phyloP scores from a whole-genome alignment of 2,888 invertebrate genomes.

The Pristionchus entomophagus region DNA sequence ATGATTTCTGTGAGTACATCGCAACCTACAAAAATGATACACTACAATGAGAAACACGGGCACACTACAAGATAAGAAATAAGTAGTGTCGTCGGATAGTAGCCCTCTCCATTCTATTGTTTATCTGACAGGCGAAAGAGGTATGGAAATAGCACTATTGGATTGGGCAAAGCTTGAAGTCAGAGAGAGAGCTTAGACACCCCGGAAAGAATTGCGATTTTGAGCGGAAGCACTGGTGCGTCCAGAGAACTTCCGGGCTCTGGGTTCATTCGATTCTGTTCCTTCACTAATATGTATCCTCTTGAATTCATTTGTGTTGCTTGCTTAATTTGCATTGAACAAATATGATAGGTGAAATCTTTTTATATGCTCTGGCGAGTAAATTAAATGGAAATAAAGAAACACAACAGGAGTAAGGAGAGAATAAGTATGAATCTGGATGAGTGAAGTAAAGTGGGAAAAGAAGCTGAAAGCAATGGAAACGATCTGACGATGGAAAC shows the following conservation, averaged over 20 bases:
- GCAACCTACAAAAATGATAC: background rate
- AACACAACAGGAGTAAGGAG: background rate
- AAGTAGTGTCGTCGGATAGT: no score
- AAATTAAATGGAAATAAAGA: background rate
- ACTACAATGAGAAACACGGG: background rate
- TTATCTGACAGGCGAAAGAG: no score
- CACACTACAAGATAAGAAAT: no score
- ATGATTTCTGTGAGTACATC: background rate
- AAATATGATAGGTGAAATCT: no score
- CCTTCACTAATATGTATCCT: no score
- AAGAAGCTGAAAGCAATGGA: conserved; percentile 7
- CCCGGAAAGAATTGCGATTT: no score
- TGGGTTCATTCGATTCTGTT: background rate
- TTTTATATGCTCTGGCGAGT: conserved; percentile 38
- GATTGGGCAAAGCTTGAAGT: no score
- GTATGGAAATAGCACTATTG: no score
- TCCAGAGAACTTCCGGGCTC: background rate
- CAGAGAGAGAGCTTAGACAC: background rate
- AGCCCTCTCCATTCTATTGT: no score
- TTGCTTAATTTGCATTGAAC: no score
- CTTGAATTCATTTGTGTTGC: no score
- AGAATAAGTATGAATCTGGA: background rate
- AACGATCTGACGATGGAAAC: conserved; percentile 3
- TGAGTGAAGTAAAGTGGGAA: conserved; percentile 3
- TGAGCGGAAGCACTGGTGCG: background rate